Evolutionary conservation across 2,113 vertebrate species (phyloP).

Genomic region (Suncus etruscus): DNA sequence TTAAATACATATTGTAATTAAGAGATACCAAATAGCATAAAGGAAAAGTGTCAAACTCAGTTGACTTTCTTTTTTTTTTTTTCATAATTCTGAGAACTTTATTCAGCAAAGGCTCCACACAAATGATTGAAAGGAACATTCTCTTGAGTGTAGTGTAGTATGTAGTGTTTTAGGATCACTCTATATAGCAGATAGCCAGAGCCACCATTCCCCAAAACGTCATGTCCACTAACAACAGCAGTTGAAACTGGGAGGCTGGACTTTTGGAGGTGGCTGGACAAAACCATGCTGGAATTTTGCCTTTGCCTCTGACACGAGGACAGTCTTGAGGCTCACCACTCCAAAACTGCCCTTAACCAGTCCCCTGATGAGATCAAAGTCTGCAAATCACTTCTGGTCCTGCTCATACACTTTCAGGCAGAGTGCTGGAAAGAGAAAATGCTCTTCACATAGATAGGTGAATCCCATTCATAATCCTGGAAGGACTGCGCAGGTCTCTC

Average conservation of each 20-base stretch:
- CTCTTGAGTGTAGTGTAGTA: not conserved
- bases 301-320: not conserved
- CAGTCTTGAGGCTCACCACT: not conserved
- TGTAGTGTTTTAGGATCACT: not conserved
- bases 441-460: conserved; percentile 31
- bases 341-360: conserved; percentile 35
- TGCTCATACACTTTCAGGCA: not conserved
- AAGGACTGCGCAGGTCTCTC: conserved; percentile 6
- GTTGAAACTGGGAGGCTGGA: conserved; percentile 29
- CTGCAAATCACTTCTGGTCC: conserved; percentile 20
- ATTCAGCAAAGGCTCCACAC: conserved; percentile 69
- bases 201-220: not conserved
- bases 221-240: not conserved
- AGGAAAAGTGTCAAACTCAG: not conserved
- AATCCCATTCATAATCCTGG: not conserved
- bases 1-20: not conserved
- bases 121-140: conserved; percentile 46
- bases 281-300: conserved; percentile 5
- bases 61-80: conserved; percentile 22
- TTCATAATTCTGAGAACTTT: conserved; percentile 72
- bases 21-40: not conserved
- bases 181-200: conserved; percentile 31
- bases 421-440: conserved; percentile 25
- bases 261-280: not conserved
- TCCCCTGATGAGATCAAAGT: conserved; percentile 27